Percentiles rank a stretch among this genome's conserved stretches.
phyloP scores from a whole-genome alignment of 2,888 invertebrate species.

The Ennomos quercinarius region DNA sequence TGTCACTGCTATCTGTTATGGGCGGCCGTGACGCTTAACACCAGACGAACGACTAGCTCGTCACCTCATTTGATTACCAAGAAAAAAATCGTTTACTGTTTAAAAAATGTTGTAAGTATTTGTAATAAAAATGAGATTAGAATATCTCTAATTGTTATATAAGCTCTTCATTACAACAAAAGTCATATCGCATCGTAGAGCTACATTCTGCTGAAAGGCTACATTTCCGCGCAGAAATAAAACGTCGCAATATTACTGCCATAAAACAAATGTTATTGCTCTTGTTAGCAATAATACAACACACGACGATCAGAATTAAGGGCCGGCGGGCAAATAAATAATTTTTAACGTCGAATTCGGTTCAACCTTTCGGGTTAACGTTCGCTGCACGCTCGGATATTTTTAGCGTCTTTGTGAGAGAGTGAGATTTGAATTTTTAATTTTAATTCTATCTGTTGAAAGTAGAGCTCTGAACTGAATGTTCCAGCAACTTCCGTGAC shows the following conservation, averaged over 20 bases:
- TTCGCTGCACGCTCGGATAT: slow-evolving; percentile 7
- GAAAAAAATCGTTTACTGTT: too few species aligned
- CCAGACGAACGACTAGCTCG: too few species aligned
- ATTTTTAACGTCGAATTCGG: slow-evolving; percentile 31
- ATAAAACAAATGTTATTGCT: slow-evolving; percentile 60
- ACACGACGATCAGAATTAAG: slow-evolving; percentile 30
- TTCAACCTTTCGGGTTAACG: slow-evolving; percentile 20
- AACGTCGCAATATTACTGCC: slow-evolving; percentile 51
- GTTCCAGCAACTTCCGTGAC: too few species aligned
- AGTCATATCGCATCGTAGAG: slow-evolving; percentile 13
- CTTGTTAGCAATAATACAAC: slow-evolving; percentile 49
- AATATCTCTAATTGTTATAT: background rate
- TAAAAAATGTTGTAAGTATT: too few species aligned
- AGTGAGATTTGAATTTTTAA: too few species aligned
- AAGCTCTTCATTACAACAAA: slow-evolving; percentile 17
- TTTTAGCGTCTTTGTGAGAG: background rate
- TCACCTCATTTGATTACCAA: too few species aligned
- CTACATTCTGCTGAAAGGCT: slow-evolving; percentile 23
- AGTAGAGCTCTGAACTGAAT: too few species aligned
- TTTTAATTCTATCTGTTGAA: too few species aligned
- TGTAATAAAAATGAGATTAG: background rate
- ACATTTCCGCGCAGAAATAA: slow-evolving; percentile 45
- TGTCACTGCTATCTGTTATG: too few species aligned
- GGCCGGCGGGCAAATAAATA: slow-evolving; percentile 30
- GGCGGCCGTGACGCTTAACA: too few species aligned